A percentile compares a stretch with the other conserved stretches of the same genome.
Conservation (phyloP, 2,797 vertebrate genomes). For the Cyclopterus lumpus region DNA sequence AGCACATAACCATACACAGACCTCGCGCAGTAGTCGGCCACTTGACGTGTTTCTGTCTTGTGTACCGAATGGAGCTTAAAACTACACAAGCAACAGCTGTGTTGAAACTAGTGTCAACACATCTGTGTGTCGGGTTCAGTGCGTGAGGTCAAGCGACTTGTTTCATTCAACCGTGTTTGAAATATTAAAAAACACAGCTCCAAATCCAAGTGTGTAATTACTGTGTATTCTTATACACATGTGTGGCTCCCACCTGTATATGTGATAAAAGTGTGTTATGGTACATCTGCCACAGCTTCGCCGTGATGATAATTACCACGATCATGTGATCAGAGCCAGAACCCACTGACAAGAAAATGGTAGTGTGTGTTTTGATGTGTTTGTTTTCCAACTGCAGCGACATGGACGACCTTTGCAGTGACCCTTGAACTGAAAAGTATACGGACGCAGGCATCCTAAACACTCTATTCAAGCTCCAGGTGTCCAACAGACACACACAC, state of each 20-base stretch:
- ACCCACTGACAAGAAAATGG: slow-evolving; percentile 59
- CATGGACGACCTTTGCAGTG: slow-evolving; percentile 64
- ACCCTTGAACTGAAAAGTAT: slow-evolving; percentile 72
- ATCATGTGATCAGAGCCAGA: slow-evolving; percentile 60
- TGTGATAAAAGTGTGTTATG: not conserved
- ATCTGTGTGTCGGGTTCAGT: slow-evolving; percentile 27
- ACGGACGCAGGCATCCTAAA: slow-evolving; percentile 66
- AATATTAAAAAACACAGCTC: slow-evolving; percentile 30
- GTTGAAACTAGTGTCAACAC: slow-evolving; percentile 63
- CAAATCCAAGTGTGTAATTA: slow-evolving; percentile 8
- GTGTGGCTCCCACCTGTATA: not conserved
- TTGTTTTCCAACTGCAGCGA: slow-evolving; percentile 67
- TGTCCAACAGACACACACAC: slow-evolving; percentile 47
- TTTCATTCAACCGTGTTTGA: slow-evolving; percentile 36
- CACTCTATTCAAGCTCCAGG: slow-evolving; percentile 74
- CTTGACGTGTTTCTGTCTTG: slow-evolving; percentile 44
- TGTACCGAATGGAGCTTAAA: slow-evolving; percentile 39
- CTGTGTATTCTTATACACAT: not conserved
- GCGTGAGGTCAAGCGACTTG: slow-evolving; percentile 35
- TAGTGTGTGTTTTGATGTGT: slow-evolving; percentile 54
- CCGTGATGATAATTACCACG: slow-evolving; percentile 47
- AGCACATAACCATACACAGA: not conserved
- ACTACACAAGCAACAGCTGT: slow-evolving; percentile 72
- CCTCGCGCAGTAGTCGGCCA: slow-evolving; percentile 40
- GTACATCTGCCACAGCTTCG: slow-evolving; percentile 32